Percentiles rank a stretch among this genome's conserved stretches.
Conservation (phyloP, 2,113 vertebrate genomes). For the Pimephales promelas region DNA sequence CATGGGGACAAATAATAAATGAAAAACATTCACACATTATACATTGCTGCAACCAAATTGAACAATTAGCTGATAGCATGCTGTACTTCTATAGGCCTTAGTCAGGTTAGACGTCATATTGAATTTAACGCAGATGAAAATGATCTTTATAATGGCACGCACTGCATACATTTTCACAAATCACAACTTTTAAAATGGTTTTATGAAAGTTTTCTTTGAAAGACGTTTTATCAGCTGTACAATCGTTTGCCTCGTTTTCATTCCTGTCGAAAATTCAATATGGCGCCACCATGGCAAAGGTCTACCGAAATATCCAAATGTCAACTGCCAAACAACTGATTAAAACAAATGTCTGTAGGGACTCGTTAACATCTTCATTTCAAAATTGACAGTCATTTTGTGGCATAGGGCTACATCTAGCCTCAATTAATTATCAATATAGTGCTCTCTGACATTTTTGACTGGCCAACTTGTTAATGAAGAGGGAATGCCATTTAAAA, state of each 20-base stretch:
- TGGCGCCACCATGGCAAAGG: too few species aligned
- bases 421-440: neutral
- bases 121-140: too few species aligned
- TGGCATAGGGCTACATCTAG: neutral
- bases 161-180: too few species aligned
- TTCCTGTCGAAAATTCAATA: too few species aligned
- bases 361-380: neutral
- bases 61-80: neutral
- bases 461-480: neutral
- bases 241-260: too few species aligned
- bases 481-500: conserved; percentile 1
- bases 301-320: neutral
- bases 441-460: neutral
- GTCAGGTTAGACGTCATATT: too few species aligned
- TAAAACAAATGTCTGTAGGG: neutral
- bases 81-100: neutral
- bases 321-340: neutral
- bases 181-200: too few species aligned
- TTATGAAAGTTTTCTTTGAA: too few species aligned
- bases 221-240: too few species aligned
- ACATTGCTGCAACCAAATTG: neutral
- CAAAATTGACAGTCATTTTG: neutral
- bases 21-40: conserved; percentile 14
- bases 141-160: too few species aligned
- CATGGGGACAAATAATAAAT: conserved; percentile 21